Conservation (phyloP, 2,888 invertebrate genomes). For the Lasioglossum zephyrum region DNA sequence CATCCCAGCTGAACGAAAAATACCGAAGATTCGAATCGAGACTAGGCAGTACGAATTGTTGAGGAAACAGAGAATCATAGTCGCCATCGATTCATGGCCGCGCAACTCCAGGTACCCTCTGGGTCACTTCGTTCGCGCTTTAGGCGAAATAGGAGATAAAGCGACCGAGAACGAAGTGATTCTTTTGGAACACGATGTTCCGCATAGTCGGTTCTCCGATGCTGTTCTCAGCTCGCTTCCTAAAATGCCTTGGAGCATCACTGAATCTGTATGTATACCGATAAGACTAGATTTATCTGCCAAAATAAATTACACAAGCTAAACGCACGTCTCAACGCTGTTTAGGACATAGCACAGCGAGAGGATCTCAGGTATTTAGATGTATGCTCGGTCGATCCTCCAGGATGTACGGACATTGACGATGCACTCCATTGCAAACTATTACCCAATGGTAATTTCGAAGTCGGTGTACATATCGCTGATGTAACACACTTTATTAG, state of each 20-base stretch:
- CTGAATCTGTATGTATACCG: slow-evolving; percentile 87
- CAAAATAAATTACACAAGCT: background rate
- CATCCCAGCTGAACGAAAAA: slow-evolving; percentile 96
- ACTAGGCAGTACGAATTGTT: slow-evolving; percentile 95
- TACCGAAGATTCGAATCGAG: slow-evolving; percentile 98
- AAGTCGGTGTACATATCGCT: slow-evolving; percentile 99
- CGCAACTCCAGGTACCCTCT: slow-evolving; percentile 95
- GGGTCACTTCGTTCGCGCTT: slow-evolving; percentile 97
- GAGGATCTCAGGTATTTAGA: slow-evolving; percentile 93
- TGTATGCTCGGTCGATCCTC: slow-evolving; percentile 98
- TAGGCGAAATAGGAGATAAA: slow-evolving; percentile 97
- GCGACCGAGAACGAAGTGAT: slow-evolving; percentile 98
- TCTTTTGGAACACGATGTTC: slow-evolving; percentile 97
- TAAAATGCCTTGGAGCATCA: slow-evolving; percentile 94
- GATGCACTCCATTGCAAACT: slow-evolving; percentile 97
- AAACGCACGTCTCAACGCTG: slow-evolving; percentile 26
- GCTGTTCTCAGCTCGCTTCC: slow-evolving; percentile 97
- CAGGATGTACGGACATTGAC: slow-evolving; percentile 99
- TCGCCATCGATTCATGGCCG: slow-evolving; percentile 99
- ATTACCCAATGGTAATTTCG: slow-evolving; percentile 90
- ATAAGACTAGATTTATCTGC: slow-evolving; percentile 13
- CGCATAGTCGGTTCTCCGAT: slow-evolving; percentile 97
- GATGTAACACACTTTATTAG: slow-evolving; percentile 99
- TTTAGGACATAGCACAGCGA: slow-evolving; percentile 90
- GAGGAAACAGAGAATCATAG: slow-evolving; percentile 94